These are phyloP conservation scores for Nasonia oneida DNA, from an alignment of 2,888 invertebrate genomes.

Conservation along the genomic window DNA sequence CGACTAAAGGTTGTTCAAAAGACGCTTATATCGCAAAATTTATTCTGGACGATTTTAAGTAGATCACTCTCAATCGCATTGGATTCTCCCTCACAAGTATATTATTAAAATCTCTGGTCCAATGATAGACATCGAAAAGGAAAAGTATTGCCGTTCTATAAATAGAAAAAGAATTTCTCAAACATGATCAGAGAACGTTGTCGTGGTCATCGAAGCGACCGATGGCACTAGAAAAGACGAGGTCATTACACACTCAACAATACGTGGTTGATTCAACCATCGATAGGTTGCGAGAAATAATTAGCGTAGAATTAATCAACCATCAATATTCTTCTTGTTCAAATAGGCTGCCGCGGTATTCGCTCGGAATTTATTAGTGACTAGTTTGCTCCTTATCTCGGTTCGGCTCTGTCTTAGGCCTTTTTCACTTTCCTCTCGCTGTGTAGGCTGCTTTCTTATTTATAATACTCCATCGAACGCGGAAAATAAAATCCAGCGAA, in stretches of 20 bases:
- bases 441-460: slow-evolving; percentile 38
- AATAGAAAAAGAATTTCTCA: neutral
- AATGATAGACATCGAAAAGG: neutral
- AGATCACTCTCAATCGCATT: slow-evolving; percentile 8
- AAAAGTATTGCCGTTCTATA: slow-evolving; percentile 1
- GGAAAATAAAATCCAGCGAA: slow-evolving; percentile 65
- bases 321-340: slow-evolving; percentile 30
- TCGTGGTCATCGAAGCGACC: slow-evolving; percentile 26
- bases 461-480: slow-evolving; percentile 58
- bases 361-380: slow-evolving; percentile 56
- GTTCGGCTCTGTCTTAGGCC: slow-evolving; percentile 37
- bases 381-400: slow-evolving; percentile 53
- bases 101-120: slow-evolving; percentile 47
- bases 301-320: slow-evolving; percentile 33
- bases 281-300: slow-evolving; percentile 28
- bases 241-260: neutral
- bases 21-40: slow-evolving; percentile 18
- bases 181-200: neutral
- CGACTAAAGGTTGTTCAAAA: slow-evolving; percentile 35
- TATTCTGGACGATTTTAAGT: slow-evolving; percentile 38
- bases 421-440: neutral
- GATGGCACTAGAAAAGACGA: slow-evolving; percentile 45
- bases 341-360: slow-evolving; percentile 36
- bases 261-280: neutral
- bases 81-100: neutral